Base-by-base conservation (phyloP, 37 sponge, comb jelly and placozoan species). In the Chondrilla cf. caribensis region DNA sequence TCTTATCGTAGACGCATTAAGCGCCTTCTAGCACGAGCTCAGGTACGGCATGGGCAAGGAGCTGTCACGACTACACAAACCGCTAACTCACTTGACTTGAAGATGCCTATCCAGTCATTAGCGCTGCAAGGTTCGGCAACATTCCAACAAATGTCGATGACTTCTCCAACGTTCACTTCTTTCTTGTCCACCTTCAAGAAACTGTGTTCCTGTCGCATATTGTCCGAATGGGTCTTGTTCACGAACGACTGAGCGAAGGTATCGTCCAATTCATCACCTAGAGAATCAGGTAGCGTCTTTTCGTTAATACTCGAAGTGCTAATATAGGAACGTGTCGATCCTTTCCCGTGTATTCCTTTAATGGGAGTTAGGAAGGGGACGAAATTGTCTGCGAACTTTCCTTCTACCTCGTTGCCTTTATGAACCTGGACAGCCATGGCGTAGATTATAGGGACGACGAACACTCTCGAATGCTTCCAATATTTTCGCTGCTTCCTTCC, bases 231-330 rank as follows among this genome's bases (percentile, higher is more conserved):
- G 0, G 33, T 68, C 76, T n/a, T 73, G 29, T 62, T 62, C 15
- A 6, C 15, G 18, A n/a, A 28, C 64, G 64, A 28, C 25, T 17
- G 40, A 14, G 25, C 6, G 22, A 38, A 37, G 25, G 8, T 43
- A 2, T 24, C 76, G 38, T 42, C 68, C 1, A 29, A 67, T 33
- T 29, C 33, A 7, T 33, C 76, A 39, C 76, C 76, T 73, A 73
- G 24, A 25, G 18, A n/a, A 2, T 39, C 71, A 7, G 6, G 36
- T 1, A 73, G 76, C 21, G 44, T 38, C 9, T 15, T 39, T 39
- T 73, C 76, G 76, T 73, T 73, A 73, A 73, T 73, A 38, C 76
- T 73, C 0, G 76, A 73, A 1, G 76, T 73, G 76, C 76, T 73
- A 38, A 73, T 37, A 24, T 2, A n/a, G 42, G 76, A 39, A 73